Base-by-base conservation (phyloP, 2,113 vertebrate genomes). In the Burhinus bistriatus region DNA sequence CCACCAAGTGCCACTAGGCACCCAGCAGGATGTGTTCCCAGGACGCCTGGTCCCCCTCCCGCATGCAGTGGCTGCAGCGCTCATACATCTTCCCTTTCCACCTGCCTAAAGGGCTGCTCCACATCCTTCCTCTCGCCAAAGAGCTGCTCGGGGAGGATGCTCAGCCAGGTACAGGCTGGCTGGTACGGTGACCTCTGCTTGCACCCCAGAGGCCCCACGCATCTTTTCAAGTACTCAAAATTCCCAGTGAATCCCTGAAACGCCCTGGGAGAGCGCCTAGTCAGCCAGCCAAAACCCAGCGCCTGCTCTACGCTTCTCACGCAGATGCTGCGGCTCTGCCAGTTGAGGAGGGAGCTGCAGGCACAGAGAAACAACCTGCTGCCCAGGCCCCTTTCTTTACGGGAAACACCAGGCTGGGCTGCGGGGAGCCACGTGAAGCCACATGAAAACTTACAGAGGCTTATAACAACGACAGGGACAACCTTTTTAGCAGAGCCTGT, bases 21-120 rank as follows among this genome's bases (percentile, higher is more conserved):
- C 34, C 29, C 47, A 47, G 45, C 49, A 59, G 55, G 34, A 22
- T 21, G 52, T 19, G 15, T 26, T 32, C 15, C 19, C 2, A 1
- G 51, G 26, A 16, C 0, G 2, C 22, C 58, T 2, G 5, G 14
- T 49, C 32, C 23, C 14, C 49, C 22, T 51, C 49, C 22, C 12
- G 22, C 22, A 12, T 22, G 22, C 49, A 51, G 49, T 12, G 0
- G 17, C 40, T 55, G 3, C 2, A 49, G 15, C 1, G 6, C 40
- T 57, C 57, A 1, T 1, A 7, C 17, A 3, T 4, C 13, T 42
- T 25, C n/a, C 59, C 15, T 23, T n/a, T 16, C 34, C 75, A 23
- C 36, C 8, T 3, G 0, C 12, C 13, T 54, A 15, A 52, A 49
- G 30, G 36, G 54, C 12, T 55, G 36, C 30, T 36, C 16, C 47